These are phyloP conservation scores for Cervus canadensis DNA, from an alignment of 2,113 vertebrate genomes.

Conservation along the genomic window DNA sequence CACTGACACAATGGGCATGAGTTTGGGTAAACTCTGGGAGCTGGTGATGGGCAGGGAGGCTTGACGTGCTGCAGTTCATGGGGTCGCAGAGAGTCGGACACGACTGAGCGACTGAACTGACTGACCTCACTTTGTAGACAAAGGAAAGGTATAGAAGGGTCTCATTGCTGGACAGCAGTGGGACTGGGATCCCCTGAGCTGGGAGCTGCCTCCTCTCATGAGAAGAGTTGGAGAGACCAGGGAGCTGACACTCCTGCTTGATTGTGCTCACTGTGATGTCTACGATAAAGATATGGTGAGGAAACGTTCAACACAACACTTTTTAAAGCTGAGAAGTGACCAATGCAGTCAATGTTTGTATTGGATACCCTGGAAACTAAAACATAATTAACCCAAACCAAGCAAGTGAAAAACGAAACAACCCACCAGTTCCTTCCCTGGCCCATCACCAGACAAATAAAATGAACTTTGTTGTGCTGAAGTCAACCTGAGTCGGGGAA, in stretches of 20 bases:
- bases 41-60: neutral
- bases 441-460: neutral
- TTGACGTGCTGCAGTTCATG: neutral
- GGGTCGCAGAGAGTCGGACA: fast-evolving
- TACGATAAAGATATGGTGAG: neutral
- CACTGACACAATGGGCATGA: neutral
- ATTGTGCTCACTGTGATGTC: neutral
- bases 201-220: neutral
- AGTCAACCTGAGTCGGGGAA: neutral
- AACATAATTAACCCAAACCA: neutral
- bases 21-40: neutral
- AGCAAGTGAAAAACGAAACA: neutral
- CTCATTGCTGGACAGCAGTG: fast-evolving
- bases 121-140: neutral
- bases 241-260: neutral
- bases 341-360: neutral
- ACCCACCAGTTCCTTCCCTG: neutral
- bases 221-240: neutral
- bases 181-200: neutral
- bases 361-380: neutral
- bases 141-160: neutral
- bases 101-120: neutral
- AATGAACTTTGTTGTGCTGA: neutral
- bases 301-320: neutral
- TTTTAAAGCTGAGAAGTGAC: neutral